Conservation (phyloP, 1,140 invertebrate genomes). For the Drosophila carrolli region DNA sequence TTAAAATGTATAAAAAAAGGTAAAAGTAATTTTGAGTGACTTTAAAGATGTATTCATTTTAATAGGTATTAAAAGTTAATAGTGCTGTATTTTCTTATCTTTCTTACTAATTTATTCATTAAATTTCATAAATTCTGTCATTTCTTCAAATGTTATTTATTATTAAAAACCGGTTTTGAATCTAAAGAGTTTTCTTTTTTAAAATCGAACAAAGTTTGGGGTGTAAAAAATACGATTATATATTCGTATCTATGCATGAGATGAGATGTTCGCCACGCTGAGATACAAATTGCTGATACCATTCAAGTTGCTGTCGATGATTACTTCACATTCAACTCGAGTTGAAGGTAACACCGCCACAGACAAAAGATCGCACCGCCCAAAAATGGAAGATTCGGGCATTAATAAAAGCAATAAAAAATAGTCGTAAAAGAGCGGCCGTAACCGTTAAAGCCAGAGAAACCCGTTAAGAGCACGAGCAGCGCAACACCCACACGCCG, state of each 20-base stretch:
- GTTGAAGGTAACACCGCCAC: constrained; percentile 37
- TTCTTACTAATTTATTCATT: too few relatives aligned
- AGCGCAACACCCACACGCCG: constrained; percentile 63
- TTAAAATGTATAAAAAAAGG: too few relatives aligned
- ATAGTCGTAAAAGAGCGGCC: constrained; percentile 68
- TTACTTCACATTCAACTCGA: constrained; percentile 26
- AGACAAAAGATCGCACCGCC: constrained; percentile 65
- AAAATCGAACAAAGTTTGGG: constrained; percentile 3
- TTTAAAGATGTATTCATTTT: too few relatives aligned
- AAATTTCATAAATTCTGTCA: too few relatives aligned
- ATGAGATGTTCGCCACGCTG: constrained; percentile 16
- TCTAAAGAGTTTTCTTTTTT: background rate
- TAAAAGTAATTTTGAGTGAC: too few relatives aligned
- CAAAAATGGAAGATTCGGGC: constrained; percentile 74
- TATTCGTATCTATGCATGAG: background rate
- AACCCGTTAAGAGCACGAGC: constrained; percentile 78
- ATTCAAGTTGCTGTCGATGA: constrained; percentile 42
- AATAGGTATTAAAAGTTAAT: too few relatives aligned
- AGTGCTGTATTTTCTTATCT: too few relatives aligned
- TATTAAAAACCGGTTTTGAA: background rate
- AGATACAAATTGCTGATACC: constrained; percentile 36
- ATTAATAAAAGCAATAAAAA: constrained; percentile 78
- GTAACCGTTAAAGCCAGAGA: constrained; percentile 78
- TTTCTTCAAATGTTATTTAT: background rate
- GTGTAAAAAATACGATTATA: constrained; percentile 14